phyloP scores from a whole-genome alignment of 1,140 invertebrate genomes.

The Sinella curviseta region DNA sequence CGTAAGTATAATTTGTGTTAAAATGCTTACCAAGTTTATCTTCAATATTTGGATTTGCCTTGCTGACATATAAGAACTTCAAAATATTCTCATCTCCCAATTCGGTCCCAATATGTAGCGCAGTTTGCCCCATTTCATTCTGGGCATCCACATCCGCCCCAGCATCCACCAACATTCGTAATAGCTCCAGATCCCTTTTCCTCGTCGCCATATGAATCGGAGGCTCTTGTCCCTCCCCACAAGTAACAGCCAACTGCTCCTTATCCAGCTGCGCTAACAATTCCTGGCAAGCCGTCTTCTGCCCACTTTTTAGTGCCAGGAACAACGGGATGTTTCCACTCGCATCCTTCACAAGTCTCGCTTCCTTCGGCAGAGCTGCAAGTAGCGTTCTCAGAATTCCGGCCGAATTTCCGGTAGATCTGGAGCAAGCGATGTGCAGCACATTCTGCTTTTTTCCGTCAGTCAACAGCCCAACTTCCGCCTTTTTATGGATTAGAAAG shows the following conservation, averaged over 20 bases:
- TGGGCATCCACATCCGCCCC: conserved; percentile 86
- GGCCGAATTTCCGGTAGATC: conserved; percentile 84
- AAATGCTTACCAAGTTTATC: conserved; percentile 64
- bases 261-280: conserved; percentile 71
- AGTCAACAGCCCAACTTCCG: conserved; percentile 86
- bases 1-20: conserved; percentile 48
- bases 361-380: conserved; percentile 81
- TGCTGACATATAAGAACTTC: conserved; percentile 90
- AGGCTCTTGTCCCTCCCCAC: conserved; percentile 69
- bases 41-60: conserved; percentile 87
- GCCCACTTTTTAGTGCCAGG: conserved; percentile 87
- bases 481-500: conserved; percentile 80
- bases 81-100: conserved; percentile 91
- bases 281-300: conserved; percentile 87
- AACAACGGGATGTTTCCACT: conserved; percentile 91
- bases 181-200: conserved; percentile 86
- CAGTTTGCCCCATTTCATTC: conserved; percentile 85
- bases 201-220: conserved; percentile 87
- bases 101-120: conserved; percentile 88
- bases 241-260: conserved; percentile 76
- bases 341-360: conserved; percentile 79
- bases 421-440: conserved; percentile 83
- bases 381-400: conserved; percentile 80
- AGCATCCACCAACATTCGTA: conserved; percentile 84
- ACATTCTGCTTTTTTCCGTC: conserved; percentile 79